Percentiles rank a stretch among this genome's conserved stretches.
Evolutionary conservation across 92 coral and sea anemone genomes (phyloP).

Genomic region (Phenganax subtilis): DNA sequence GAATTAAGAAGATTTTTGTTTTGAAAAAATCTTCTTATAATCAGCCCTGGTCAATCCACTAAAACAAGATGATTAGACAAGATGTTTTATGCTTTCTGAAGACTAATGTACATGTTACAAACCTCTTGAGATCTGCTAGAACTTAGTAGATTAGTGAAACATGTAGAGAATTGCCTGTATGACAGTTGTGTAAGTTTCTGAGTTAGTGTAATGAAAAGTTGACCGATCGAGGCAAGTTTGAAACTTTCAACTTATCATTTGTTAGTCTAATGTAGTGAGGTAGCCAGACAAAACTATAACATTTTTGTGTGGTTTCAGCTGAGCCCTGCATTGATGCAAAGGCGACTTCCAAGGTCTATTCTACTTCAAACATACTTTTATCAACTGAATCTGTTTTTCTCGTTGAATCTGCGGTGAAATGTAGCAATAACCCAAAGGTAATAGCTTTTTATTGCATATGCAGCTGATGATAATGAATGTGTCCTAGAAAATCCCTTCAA

Average conservation of each 20-base stretch:
- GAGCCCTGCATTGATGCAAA: constrained; percentile 82
- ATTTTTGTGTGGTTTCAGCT: constrained; percentile 43
- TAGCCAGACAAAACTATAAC: not conserved
- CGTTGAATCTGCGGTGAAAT: constrained; percentile 73
- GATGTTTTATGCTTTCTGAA: constrained; percentile 11
- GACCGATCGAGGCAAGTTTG: too few relatives aligned
- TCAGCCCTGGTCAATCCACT: constrained; percentile 57
- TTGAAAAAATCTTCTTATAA: too few relatives aligned
- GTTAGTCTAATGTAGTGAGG: not conserved
- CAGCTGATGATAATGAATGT: not conserved
- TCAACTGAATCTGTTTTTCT: constrained; percentile 89
- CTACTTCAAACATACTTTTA: constrained; percentile 74
- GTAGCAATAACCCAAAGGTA: constrained; percentile 82
- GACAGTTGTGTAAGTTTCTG: not conserved
- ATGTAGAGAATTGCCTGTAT: not conserved
- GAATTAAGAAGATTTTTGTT: too few relatives aligned
- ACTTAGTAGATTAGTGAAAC: not conserved
- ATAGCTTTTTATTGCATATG: not conserved
- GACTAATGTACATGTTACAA: not conserved
- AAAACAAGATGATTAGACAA: constrained; percentile 61
- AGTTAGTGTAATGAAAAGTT: not conserved
- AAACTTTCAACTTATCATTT: too few relatives aligned
- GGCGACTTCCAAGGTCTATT: constrained; percentile 67
- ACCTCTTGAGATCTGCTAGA: not conserved
- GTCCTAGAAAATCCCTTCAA: not conserved